Evolutionary conservation across 23 tunicate genomes (phyloP).

Genomic region (Diplosoma virens): DNA sequence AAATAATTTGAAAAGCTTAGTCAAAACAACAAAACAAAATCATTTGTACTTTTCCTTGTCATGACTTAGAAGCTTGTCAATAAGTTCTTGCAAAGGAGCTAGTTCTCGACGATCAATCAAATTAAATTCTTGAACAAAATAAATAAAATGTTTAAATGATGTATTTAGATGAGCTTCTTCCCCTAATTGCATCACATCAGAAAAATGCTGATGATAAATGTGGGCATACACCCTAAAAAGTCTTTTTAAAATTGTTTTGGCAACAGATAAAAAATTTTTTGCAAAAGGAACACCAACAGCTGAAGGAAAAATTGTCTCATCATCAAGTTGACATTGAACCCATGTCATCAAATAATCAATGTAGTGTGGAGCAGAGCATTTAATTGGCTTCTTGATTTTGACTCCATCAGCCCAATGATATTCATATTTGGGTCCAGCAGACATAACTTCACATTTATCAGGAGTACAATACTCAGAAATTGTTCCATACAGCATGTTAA

Average conservation of each 20-base stretch:
- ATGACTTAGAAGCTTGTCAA: conserved; percentile 79
- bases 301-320: conserved; percentile 89
- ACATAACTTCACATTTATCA: conserved; percentile 83
- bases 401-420: conserved; percentile 98
- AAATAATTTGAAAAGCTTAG: no score
- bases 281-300: conserved; percentile 94
- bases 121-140: conserved; percentile 90
- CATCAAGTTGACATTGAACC: conserved; percentile 93
- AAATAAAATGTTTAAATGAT: conserved; percentile 94
- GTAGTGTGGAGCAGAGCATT: conserved; percentile 87
- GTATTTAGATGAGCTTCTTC: conserved; percentile 97
- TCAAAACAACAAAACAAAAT: no score
- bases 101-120: conserved; percentile 85
- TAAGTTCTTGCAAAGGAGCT: conserved; percentile 88
- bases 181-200: conserved; percentile 75
- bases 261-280: conserved; percentile 79
- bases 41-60: conserved; percentile 84
- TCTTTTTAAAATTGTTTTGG: conserved; percentile 89
- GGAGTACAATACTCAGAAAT: conserved; percentile 88
- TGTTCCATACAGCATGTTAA: conserved; percentile 95
- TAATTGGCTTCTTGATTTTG: conserved; percentile 85
- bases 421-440: conserved; percentile 96
- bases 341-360: conserved; percentile 97
- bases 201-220: conserved; percentile 93
- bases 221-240: conserved; percentile 96